phyloP scores from a whole-genome alignment of 2,797 vertebrate species.

The Platyrinchus mystaceus region DNA sequence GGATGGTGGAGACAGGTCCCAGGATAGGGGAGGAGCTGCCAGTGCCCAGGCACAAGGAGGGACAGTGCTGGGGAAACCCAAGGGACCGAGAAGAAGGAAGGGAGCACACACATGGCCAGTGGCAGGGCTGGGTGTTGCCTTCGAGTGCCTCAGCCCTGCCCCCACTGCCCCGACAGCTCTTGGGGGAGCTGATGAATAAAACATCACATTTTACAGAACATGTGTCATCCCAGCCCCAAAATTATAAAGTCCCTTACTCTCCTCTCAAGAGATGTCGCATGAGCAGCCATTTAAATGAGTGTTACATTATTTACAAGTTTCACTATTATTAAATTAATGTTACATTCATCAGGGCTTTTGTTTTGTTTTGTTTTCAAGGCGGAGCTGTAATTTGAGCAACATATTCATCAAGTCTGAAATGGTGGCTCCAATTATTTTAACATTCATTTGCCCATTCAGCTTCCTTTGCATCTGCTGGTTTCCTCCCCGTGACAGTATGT shows the following conservation, averaged over 20 bases:
- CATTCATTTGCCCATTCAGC: constrained; percentile 65
- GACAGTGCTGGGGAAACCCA: neutral
- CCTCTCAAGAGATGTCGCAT: constrained; percentile 41
- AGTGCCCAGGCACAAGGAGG: rapidly evolving
- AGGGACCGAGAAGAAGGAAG: neutral
- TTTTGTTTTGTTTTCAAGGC: constrained; percentile 60
- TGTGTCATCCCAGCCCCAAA: constrained; percentile 26
- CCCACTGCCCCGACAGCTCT: neutral
- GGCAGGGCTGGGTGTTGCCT: neutral
- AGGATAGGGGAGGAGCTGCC: neutral
- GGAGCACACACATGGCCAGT: neutral
- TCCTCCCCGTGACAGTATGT: neutral
- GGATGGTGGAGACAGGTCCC: neutral
- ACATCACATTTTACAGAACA: neutral
- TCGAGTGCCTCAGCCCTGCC: rapidly evolving
- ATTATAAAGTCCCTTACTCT: neutral
- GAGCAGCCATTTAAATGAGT: constrained; percentile 48
- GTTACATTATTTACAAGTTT: constrained; percentile 69
- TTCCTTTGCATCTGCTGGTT: constrained; percentile 66
- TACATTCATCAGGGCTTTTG: constrained; percentile 48
- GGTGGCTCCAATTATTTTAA: constrained; percentile 65
- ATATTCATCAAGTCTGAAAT: constrained; percentile 66
- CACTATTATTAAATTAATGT: constrained; percentile 68
- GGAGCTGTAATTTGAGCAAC: constrained; percentile 66
- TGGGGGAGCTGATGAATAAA: constrained; percentile 38